Evolutionary conservation across 2,888 invertebrate species (phyloP).

Genomic region (Oxycera nigricornis): DNA sequence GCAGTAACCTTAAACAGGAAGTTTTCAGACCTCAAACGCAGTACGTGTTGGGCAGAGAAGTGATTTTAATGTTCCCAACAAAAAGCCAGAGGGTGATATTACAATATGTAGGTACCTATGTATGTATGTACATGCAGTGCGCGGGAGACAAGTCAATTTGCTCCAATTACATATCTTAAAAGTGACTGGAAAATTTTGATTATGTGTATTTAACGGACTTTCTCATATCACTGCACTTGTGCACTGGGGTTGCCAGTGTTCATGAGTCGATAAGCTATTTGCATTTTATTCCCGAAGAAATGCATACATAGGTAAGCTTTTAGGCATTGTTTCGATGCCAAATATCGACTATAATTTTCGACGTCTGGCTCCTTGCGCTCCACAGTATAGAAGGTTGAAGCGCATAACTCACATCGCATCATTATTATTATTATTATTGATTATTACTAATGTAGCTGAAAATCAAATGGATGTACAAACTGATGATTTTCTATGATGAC

Average conservation of each 20-base stretch:
- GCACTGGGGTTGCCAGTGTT: neutral
- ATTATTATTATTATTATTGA: too few species aligned
- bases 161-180: conserved; percentile 44
- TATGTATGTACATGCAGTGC: neutral
- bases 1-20: conserved; percentile 41
- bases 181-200: conserved; percentile 45
- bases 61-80: neutral
- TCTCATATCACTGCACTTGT: neutral
- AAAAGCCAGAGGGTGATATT: conserved; percentile 1
- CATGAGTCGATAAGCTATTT: neutral
- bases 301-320: too few species aligned
- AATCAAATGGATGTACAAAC: too few species aligned
- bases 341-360: too few species aligned
- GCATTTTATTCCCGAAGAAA: too few species aligned
- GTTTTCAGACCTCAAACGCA: conserved; percentile 37
- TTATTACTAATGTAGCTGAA: too few species aligned
- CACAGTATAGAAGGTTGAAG: too few species aligned
- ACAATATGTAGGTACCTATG: too few species aligned
- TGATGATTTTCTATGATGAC: too few species aligned
- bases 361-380: too few species aligned
- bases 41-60: neutral
- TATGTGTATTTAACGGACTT: conserved; percentile 17
- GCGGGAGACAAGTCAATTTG: conserved; percentile 37
- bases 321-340: too few species aligned
- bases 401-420: too few species aligned